Evolutionary conservation across 2,797 vertebrate species (phyloP), one percentile per base, ranked within the genome.

Genomic region (Bradypus variegatus): DNA sequence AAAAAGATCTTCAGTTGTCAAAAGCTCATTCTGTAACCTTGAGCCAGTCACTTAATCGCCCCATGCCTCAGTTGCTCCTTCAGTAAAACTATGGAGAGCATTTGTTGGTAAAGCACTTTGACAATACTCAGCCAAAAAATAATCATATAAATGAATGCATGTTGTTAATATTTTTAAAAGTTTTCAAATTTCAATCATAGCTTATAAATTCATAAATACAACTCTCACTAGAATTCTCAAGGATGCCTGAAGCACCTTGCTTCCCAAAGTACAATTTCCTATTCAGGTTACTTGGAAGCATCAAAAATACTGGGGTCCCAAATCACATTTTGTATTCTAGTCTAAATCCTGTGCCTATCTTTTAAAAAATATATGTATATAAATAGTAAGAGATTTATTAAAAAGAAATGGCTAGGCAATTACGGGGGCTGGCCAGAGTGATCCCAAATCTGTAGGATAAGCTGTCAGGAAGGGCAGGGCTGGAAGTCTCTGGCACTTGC

Each of bases 51-150:
- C 29, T 79, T 73, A 50, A 91, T 78, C 45, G 23, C 29, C 64
- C 81, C 70, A 86, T 36, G 73, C 65, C 94, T 93, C 60, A 78
- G 76, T 91, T 93, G 86, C 41, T 50, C n/a, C 33, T 67, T 82
- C 16, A 73, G 76, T 77, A 91, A 89, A 89, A 89, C 72, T 75
- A 67, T 33, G 86, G 69, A 87, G n/a, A 87, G 75, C 55, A 84
- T 18, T 21, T 72, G 45, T 89, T 89, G 91, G 65, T 64, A 82
- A 84, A 77, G 70, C 10, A 12, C 65, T 88, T 70, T 90, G 88
- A 88, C 65, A 72, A 13, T 45, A 84, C 9, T 73, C 77, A 85
- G 55, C 23, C 93, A 60, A 93, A 92, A 94, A 82, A 31, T 9
- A 86, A 86, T 41, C 79, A 91, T 36, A 58, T 19, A 84, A 94